Percentiles rank a stretch among this genome's conserved stretches.
Conservation (phyloP, 1,140 invertebrate species). For the Elymnias hypermnestra region DNA sequence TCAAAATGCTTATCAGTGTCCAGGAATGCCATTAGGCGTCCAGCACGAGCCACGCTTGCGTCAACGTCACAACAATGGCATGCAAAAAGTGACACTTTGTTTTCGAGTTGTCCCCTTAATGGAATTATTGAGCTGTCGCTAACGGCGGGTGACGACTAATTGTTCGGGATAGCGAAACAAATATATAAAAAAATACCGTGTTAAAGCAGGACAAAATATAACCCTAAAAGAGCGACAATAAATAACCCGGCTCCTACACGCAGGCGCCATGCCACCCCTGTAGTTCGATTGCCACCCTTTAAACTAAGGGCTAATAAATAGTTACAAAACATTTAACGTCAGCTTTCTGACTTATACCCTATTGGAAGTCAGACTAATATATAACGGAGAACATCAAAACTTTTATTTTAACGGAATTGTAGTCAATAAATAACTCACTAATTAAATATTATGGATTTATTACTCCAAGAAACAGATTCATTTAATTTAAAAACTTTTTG, state of each 20-base stretch:
- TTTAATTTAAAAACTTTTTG: too few relatives aligned
- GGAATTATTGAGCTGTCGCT: background rate
- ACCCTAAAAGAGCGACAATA: background rate
- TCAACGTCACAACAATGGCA: background rate
- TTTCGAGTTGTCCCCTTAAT: background rate
- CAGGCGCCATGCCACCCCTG: conserved; percentile 2
- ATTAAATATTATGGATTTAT: too few relatives aligned
- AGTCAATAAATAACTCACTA: too few relatives aligned
- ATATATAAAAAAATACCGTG: background rate
- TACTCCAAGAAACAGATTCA: too few relatives aligned
- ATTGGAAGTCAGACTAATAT: background rate
- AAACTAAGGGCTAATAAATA: background rate
- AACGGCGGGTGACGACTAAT: background rate
- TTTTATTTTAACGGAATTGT: too few relatives aligned
- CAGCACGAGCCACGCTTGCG: conserved; percentile 3
- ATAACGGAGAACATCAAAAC: too few relatives aligned
- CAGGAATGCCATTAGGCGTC: background rate
- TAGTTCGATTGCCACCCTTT: background rate
- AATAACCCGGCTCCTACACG: background rate
- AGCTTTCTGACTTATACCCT: background rate
- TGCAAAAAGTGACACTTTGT: background rate
- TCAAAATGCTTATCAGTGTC: background rate
- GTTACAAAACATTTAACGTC: background rate
- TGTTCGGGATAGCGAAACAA: background rate
- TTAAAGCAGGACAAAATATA: background rate